These are phyloP conservation scores for Drosophila varians DNA, from an alignment of 1,140 invertebrate species.

Conservation along the genomic window DNA sequence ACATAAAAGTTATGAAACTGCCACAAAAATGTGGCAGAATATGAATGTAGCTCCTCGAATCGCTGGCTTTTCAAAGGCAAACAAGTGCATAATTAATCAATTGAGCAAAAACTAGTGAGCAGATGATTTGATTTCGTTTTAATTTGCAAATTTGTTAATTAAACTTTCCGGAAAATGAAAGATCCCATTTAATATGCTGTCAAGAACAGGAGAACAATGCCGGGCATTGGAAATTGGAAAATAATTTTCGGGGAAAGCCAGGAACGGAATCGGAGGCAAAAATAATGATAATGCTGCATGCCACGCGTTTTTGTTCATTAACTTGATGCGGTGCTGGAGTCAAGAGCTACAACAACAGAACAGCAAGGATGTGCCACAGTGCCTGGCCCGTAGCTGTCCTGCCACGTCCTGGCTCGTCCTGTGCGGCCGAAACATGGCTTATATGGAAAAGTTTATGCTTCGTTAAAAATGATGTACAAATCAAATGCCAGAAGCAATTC, in stretches of 20 bases:
- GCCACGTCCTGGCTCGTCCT: constrained; percentile 10
- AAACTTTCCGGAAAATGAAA: constrained; percentile 61
- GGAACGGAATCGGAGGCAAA: too few species aligned
- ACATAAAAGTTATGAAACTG: too few species aligned
- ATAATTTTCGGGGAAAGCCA: constrained; percentile 8
- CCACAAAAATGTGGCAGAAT: too few species aligned
- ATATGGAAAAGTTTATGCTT: constrained; percentile 66
- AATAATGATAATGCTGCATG: constrained; percentile 28
- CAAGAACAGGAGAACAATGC: constrained; percentile 49
- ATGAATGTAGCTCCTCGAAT: too few species aligned
- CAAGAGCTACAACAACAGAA: constrained; percentile 12
- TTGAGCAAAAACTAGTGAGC: background rate
- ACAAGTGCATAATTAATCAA: background rate
- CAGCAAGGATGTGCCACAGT: constrained; percentile 44
- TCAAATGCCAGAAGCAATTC: constrained; percentile 80
- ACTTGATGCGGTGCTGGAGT: constrained; percentile 21
- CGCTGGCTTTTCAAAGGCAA: too few species aligned
- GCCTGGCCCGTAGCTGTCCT: constrained; percentile 1
- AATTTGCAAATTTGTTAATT: constrained; percentile 68
- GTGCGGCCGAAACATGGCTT: constrained; percentile 7
- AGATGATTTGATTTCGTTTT: constrained; percentile 7
- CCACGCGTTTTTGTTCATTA: constrained; percentile 47
- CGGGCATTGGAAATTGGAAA: constrained; percentile 17
- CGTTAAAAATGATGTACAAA: constrained; percentile 80
- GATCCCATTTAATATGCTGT: constrained; percentile 64